Conservation (phyloP, 2,888 invertebrate species). For the Yponomeuta evonymella region DNA sequence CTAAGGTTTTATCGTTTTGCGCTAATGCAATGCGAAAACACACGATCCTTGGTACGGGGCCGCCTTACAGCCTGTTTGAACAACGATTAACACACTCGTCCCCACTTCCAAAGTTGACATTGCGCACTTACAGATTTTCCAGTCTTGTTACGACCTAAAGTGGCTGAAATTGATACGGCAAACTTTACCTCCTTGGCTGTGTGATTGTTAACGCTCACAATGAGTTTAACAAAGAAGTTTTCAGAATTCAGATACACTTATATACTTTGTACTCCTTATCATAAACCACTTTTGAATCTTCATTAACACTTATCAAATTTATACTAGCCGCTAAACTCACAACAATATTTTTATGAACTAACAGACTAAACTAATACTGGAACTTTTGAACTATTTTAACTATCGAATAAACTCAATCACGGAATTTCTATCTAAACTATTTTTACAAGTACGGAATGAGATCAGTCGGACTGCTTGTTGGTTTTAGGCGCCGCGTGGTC, state of each 20-base stretch:
- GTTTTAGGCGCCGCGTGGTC: constrained; percentile 25
- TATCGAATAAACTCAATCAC: neutral
- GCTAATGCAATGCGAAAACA: constrained; percentile 59
- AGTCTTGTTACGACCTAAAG: constrained; percentile 42
- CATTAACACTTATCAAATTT: neutral
- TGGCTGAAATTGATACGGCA: constrained; percentile 50
- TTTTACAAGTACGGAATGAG: neutral
- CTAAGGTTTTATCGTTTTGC: constrained; percentile 31
- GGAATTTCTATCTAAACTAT: neutral
- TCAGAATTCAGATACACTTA: neutral
- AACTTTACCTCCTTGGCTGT: constrained; percentile 39
- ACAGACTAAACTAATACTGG: neutral
- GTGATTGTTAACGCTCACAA: neutral
- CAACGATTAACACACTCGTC: constrained; percentile 64
- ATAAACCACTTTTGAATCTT: neutral
- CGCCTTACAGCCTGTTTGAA: constrained; percentile 61
- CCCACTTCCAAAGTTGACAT: constrained; percentile 66
- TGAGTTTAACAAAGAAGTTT: constrained; percentile 15
- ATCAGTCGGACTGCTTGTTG: neutral
- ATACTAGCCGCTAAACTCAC: too few relatives aligned
- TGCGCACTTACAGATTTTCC: constrained; percentile 65
- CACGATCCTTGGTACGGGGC: constrained; percentile 35
- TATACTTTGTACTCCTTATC: neutral
- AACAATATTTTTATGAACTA: neutral
- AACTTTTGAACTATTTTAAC: neutral